Base-by-base conservation (phyloP, 92 coral and sea anemone genomes). In the Epizoanthus rinbou region DNA sequence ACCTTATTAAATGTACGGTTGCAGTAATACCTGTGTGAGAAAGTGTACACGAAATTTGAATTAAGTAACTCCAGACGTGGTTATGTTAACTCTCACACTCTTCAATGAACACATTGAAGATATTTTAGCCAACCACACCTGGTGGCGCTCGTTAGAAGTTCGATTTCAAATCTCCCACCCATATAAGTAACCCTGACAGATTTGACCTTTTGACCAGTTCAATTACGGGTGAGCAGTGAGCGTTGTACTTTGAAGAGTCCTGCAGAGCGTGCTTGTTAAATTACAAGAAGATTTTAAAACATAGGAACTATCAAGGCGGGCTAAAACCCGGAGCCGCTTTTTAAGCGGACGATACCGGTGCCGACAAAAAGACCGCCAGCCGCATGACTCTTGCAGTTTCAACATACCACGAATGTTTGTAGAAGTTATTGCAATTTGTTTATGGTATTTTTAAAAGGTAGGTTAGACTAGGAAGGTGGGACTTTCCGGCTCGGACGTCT, bases 281-380 rank as follows among this genome's bases (percentile, higher is more conserved):
- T 41, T 45, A 41, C 76, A n/a, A 71, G 31, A 14, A 15, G 31
- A 53, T 45, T 58, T 37, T 3, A 37, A 17, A n/a, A 76, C 60
- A 64, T 64, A 60, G 45, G 58, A 52, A 52, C 59, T 9, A 17
- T 43, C 28, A 7, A 62, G 82, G 53, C 37, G 82, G 73, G 23
- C 73, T 78, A 60, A 52, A 18, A 18, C 7, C 16, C 24, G 33
- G 64, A 52, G 25, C 39, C 35, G 16, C 28, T 31, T 5, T 2
- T 33, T 64, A 23, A 17, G 31, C 39, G 66, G 57, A 74, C 80
- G 28, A 28, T 15, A 54, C 17, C 21, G 58, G n/a, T 57, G 65
- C 50, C 66, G 24, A 33, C 66, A 57, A 75, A 75, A 75, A 75
- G n/a, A 23, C 81, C 81, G 81, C 81, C 56, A 75, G 56, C 67